Percentiles rank a stretch among this genome's conserved stretches.
phyloP scores from a whole-genome alignment of 2,113 vertebrate genomes.

The Junco hyemalis region DNA sequence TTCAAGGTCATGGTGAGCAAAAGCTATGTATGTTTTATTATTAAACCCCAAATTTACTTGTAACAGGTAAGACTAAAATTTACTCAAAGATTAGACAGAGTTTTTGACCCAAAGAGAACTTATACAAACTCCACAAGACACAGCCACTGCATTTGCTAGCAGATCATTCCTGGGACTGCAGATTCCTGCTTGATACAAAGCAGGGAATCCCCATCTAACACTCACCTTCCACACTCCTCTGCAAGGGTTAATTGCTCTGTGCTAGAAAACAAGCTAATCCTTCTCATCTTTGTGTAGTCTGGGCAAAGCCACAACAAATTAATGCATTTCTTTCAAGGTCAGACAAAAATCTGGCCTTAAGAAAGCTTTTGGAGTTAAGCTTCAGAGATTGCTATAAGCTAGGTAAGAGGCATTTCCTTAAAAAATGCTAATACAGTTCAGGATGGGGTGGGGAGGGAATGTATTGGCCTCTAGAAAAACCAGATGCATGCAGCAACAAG shows the following conservation, averaged over 20 bases:
- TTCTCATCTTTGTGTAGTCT: conserved; percentile 12
- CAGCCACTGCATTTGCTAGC: not conserved
- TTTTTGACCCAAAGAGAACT: not conserved
- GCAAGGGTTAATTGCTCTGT: not conserved
- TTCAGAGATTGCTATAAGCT: not conserved
- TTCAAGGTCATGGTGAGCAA: not conserved
- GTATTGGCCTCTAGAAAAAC: not conserved
- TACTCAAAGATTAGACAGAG: not conserved
- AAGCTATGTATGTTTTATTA: not conserved
- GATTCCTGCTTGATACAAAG: not conserved
- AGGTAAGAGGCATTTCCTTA: not conserved
- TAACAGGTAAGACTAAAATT: not conserved
- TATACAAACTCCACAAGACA: not conserved
- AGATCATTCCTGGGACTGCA: not conserved
- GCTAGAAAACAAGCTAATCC: not conserved
- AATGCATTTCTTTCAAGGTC: not conserved
- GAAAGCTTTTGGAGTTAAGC: not conserved
- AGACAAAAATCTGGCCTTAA: conserved; percentile 30
- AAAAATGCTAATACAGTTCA: not conserved
- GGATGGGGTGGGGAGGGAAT: not conserved
- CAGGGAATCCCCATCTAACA: not conserved
- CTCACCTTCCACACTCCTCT: not conserved
- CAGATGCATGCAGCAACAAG: not conserved
- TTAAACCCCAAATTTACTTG: not conserved
- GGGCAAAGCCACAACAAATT: conserved; percentile 20